Evolutionary conservation across 2,113 vertebrate species (phyloP).

Genomic region (Diadophis punctatus): DNA sequence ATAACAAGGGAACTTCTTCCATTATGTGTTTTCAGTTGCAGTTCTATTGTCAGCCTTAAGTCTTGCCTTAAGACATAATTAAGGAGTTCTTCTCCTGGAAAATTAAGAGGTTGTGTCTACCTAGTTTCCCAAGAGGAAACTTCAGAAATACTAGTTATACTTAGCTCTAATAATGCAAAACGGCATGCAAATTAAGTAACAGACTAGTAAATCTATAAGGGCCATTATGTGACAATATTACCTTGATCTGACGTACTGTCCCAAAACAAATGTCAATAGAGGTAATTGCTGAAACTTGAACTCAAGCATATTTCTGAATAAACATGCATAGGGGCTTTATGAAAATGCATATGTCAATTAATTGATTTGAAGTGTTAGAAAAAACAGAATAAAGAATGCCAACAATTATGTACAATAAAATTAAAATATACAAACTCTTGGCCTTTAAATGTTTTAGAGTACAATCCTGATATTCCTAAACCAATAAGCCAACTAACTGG

Average conservation of each 20-base stretch:
- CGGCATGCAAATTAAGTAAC: neutral
- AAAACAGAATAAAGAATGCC: neutral
- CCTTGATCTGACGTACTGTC: neutral
- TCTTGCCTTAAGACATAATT: neutral
- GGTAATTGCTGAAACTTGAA: neutral
- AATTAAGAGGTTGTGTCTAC: neutral
- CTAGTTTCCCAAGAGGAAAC: neutral
- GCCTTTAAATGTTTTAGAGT: neutral
- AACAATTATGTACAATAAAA: neutral
- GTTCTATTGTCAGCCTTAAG: neutral
- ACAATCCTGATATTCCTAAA: neutral
- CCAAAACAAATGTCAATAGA: neutral
- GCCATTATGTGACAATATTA: neutral
- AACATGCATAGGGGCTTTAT: neutral
- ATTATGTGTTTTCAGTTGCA: neutral
- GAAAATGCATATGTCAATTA: neutral
- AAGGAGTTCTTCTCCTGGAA: neutral
- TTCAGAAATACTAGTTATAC: neutral
- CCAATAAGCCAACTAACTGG: neutral
- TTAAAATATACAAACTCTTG: neutral
- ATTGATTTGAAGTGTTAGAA: neutral
- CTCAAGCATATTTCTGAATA: neutral
- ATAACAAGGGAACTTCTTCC: neutral
- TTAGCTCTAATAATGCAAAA: neutral
- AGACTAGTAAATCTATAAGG: neutral